A percentile compares a stretch with the other conserved stretches of the same genome.
Conservation (phyloP, 2,113 vertebrate genomes). For the Coptodon bakossiorum region DNA sequence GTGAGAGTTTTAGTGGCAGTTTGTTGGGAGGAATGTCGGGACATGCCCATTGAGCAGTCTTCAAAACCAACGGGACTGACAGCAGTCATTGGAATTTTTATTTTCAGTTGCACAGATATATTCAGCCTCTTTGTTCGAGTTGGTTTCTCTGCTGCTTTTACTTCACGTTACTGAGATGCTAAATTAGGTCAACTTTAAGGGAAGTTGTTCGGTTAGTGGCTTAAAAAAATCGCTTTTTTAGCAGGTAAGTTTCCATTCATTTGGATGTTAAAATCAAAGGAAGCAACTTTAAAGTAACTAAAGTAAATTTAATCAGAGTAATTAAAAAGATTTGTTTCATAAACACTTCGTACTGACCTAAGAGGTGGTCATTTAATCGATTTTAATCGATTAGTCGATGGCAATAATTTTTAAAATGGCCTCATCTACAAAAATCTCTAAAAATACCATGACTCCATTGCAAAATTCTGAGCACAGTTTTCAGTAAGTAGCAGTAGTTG, state of each 20-base stretch:
- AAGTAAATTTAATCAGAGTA: not conserved
- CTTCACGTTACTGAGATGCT: not conserved
- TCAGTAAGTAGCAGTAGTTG: not conserved
- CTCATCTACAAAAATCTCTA: not conserved
- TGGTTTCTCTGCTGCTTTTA: not conserved
- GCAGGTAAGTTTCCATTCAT: not conserved
- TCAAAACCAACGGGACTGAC: not conserved
- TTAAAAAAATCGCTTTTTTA: not conserved
- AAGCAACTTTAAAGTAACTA: not conserved
- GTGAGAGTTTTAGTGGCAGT: not conserved
- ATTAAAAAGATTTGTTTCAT: not conserved
- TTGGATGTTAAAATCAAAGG: not conserved
- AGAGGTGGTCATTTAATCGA: not conserved
- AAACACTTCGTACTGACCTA: not conserved
- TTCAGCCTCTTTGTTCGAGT: not conserved
- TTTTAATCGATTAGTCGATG: not conserved
- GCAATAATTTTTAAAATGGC: not conserved
- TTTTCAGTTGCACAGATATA: not conserved
- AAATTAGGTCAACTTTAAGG: not conserved
- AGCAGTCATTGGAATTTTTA: not conserved
- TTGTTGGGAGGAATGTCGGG: slow-evolving; percentile 55
- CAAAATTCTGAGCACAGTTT: not conserved
- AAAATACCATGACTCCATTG: not conserved
- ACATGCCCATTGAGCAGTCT: slow-evolving; percentile 48
- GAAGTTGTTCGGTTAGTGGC: not conserved